Percentiles rank a stretch among this genome's conserved stretches.
phyloP scores from a whole-genome alignment of 2,888 invertebrate genomes.

The Netelia fuscicornis region DNA sequence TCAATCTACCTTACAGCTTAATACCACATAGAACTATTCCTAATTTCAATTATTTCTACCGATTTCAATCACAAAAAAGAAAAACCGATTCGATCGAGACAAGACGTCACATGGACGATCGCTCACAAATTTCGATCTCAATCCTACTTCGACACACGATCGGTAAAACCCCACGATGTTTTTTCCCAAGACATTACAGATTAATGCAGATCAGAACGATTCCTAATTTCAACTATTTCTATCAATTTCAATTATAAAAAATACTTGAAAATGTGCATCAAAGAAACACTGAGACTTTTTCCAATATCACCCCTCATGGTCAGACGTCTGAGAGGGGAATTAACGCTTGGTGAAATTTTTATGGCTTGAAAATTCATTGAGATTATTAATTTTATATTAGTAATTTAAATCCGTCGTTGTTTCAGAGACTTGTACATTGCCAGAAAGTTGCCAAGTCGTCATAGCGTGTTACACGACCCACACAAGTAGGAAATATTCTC shows the following conservation, averaged over 20 bases:
- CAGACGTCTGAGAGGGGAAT: conserved; percentile 62
- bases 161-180: no score
- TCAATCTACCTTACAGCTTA: no score
- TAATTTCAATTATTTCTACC: no score
- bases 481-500: conserved; percentile 51
- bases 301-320: conserved; percentile 72
- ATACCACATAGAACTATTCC: no score
- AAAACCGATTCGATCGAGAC: no score
- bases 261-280: conserved; percentile 71
- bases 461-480: conserved; percentile 66
- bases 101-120: no score
- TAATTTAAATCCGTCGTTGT: conserved; percentile 6
- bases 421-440: conserved; percentile 69
- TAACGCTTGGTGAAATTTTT: conserved; percentile 62
- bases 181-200: no score
- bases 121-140: no score
- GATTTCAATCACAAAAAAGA: no score
- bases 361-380: conserved; percentile 24
- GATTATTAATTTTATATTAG: neutral
- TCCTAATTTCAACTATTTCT: no score
- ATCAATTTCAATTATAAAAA: conserved; percentile 6
- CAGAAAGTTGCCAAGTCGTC: conserved; percentile 67
- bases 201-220: no score
- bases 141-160: no score
- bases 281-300: conserved; percentile 71